Base-by-base conservation (phyloP, 2,888 invertebrate species). In the Minunthozetes semirufus region DNA sequence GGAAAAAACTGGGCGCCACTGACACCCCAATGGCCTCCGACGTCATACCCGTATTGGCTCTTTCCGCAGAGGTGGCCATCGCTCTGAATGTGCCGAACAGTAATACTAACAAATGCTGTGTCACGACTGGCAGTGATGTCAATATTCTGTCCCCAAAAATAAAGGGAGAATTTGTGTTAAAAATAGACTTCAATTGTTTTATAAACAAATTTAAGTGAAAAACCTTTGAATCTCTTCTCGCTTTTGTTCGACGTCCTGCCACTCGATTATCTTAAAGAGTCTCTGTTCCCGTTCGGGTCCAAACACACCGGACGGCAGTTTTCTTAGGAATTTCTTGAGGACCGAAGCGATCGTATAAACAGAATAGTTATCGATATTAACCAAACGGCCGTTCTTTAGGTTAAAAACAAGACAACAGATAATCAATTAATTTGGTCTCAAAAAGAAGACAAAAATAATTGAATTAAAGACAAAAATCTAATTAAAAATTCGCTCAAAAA, bases 321-420 rank as follows among this genome's bases (percentile, higher is more conserved):
- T 96, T 78, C 97, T 88, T 75, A 98, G 87, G 85, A 98, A 98
- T 85, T 96, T 97, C 86, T 98, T 98, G 78, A 98, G 87, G 77
- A 98, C 97, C 84, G 96, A 96, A 76, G 98, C 97, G 81, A 98
- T 94, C 33, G 98, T 98, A 84, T 97, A 96, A 77, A 97, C 94
- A 78, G 93, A 94, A 84, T 93, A 95, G 83, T 94, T 94, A 83
- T 93, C 93, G 81, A 94, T 92, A 84, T 94, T 94, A 76, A 94
- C 92, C 79, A 94, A 86, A 73, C 93, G 87, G 56, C 94, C 94
- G 76, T 91, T 90, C 84, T 78, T 63, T 33, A 50, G 17, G 15
- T 38, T 19, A 29, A 63, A 63, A 11, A 5, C 15, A 33, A 38
- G 2, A 38, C 29, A 22, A 19, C 9, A 22, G 19, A 56, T 25